Conservation (phyloP, 2,888 invertebrate genomes). For the Lasioglossum leucozonium region DNA sequence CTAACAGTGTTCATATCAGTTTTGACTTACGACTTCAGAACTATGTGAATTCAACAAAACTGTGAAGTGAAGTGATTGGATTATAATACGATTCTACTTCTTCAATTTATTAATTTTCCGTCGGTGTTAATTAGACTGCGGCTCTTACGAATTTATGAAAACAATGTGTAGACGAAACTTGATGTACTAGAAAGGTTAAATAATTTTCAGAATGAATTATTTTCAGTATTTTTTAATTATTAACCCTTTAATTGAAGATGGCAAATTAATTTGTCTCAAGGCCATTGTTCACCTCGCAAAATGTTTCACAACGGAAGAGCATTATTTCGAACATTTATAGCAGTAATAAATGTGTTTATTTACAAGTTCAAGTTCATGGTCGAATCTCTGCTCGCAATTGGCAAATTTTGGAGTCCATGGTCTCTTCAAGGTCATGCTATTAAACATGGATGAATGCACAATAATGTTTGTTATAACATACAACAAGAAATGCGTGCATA, state of each 20-base stretch:
- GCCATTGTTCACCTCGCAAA: too few relatives aligned
- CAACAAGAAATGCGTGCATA: too few relatives aligned
- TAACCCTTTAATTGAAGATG: background rate
- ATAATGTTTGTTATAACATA: too few relatives aligned
- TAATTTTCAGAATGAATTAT: background rate
- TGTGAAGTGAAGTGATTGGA: background rate
- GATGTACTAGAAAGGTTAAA: background rate
- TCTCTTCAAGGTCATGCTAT: too few relatives aligned
- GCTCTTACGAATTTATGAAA: background rate
- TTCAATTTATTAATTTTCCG: background rate
- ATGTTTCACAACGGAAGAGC: too few relatives aligned
- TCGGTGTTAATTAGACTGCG: background rate
- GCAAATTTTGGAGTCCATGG: too few relatives aligned
- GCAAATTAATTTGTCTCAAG: too few relatives aligned
- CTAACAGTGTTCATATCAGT: background rate
- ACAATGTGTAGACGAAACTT: background rate
- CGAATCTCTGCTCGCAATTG: too few relatives aligned
- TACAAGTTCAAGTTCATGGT: too few relatives aligned
- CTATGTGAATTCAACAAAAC: background rate
- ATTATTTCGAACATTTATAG: too few relatives aligned
- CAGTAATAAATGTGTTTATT: too few relatives aligned
- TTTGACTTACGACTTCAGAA: background rate
- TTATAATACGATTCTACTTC: background rate
- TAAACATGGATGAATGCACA: too few relatives aligned
- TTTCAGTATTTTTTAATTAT: background rate